Evolutionary conservation across 2,113 vertebrate species (phyloP).

Genomic region (Micromys minutus): DNA sequence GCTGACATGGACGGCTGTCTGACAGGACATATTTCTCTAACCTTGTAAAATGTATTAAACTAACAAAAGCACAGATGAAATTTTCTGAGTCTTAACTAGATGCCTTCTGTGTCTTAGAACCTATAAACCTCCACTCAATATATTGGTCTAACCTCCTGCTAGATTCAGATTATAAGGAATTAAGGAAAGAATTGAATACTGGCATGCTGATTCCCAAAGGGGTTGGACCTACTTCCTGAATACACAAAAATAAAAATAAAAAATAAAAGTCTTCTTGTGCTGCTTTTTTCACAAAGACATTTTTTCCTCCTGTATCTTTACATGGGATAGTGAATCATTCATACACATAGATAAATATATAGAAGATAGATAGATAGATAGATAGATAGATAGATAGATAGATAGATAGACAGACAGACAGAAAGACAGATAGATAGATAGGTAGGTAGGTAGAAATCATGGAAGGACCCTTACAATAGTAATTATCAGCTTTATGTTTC

Average conservation of each 20-base stretch:
- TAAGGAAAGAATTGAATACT: slow-evolving; percentile 1
- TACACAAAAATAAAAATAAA: not conserved
- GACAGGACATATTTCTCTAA: not conserved
- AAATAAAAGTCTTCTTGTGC: not conserved
- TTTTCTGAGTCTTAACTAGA: slow-evolving; percentile 29
- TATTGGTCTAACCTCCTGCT: not conserved
- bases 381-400: no score
- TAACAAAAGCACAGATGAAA: not conserved
- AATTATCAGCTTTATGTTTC: not conserved
- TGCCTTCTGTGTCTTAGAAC: not conserved
- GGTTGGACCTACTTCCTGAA: not conserved
- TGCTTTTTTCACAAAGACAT: not conserved
- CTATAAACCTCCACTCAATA: not conserved
- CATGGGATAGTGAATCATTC: not conserved
- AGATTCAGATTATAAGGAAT: not conserved
- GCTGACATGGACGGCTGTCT: not conserved
- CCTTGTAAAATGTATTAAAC: not conserved
- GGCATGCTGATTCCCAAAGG: not conserved
- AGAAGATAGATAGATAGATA: no score
- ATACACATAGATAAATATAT: not conserved
- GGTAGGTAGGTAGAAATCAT: no score
- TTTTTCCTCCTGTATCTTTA: not conserved
- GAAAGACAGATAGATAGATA: no score
- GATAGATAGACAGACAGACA: no score
- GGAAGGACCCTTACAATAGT: no score